Evolutionary conservation across 2,113 vertebrate genomes (phyloP).

Genomic region (Pristiophorus japonicus): DNA sequence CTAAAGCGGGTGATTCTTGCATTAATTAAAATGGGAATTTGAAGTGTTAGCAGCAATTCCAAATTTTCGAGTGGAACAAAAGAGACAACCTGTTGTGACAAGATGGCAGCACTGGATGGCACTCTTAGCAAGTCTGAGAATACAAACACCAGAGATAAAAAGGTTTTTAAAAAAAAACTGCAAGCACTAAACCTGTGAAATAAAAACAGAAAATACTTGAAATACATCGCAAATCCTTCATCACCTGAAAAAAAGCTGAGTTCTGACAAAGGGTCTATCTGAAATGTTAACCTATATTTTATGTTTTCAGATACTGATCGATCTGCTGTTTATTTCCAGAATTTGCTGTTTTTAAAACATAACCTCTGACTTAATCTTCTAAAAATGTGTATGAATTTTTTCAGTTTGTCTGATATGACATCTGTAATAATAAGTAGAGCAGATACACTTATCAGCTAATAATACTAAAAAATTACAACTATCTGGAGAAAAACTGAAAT

Average conservation of each 20-base stretch:
- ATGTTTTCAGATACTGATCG: background rate
- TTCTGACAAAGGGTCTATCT: background rate
- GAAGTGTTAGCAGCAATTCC: background rate
- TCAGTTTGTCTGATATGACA: background rate
- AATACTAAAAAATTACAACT: background rate
- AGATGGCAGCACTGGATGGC: background rate
- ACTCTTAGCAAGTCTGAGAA: no score
- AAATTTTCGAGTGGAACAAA: background rate
- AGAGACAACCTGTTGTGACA: background rate
- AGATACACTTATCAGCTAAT: background rate
- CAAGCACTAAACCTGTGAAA: background rate
- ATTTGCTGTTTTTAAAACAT: background rate
- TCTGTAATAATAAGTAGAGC: background rate
- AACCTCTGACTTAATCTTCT: background rate
- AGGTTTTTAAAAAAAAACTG: background rate
- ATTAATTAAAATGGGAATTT: constrained; percentile 23
- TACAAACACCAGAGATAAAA: background rate
- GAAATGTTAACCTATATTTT: background rate
- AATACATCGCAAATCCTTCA: background rate
- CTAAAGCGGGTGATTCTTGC: background rate
- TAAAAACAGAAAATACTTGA: background rate
- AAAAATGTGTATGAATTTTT: background rate
- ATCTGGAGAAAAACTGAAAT: background rate
- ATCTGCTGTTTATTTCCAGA: background rate
- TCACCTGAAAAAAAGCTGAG: background rate